Percentiles rank a stretch among this genome's conserved stretches.
phyloP scores from a whole-genome alignment of 2,113 vertebrate genomes.

The Catharus minimus region DNA sequence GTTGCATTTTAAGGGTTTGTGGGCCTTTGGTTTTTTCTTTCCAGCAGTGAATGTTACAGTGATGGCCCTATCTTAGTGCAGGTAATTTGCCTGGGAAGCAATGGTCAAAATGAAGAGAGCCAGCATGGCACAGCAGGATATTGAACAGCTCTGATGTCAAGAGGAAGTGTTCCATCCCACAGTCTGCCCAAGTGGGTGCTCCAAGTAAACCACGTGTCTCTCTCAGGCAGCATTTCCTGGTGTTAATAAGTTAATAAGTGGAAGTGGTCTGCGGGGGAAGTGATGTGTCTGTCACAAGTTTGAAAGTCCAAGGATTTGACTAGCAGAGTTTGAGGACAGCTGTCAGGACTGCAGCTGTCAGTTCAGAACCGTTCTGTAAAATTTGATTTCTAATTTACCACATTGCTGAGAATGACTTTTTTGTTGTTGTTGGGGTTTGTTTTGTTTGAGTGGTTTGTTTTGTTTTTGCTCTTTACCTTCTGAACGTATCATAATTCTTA shows the following conservation, averaged over 20 bases:
- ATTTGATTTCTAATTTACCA: neutral
- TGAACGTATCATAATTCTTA: neutral
- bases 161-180: neutral
- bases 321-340: neutral
- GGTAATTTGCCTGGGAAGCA: neutral
- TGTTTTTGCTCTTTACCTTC: neutral
- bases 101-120: neutral
- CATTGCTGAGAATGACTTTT: neutral
- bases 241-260: neutral
- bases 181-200: neutral
- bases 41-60: neutral
- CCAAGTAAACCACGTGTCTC: neutral
- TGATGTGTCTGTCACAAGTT: conserved; percentile 34
- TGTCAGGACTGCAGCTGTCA: neutral
- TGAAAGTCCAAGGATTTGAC: neutral
- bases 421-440: neutral
- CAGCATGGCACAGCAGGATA: neutral
- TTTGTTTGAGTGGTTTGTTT: neutral
- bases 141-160: neutral
- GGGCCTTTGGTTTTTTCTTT: neutral
- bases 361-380: neutral
- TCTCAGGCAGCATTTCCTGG: neutral
- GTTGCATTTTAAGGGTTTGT: neutral
- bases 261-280: conserved; percentile 26
- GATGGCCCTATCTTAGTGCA: neutral